Percentiles rank a stretch among this genome's conserved stretches.
Conservation (phyloP, 1,140 invertebrate species). For the Spodoptera frugiperda region DNA sequence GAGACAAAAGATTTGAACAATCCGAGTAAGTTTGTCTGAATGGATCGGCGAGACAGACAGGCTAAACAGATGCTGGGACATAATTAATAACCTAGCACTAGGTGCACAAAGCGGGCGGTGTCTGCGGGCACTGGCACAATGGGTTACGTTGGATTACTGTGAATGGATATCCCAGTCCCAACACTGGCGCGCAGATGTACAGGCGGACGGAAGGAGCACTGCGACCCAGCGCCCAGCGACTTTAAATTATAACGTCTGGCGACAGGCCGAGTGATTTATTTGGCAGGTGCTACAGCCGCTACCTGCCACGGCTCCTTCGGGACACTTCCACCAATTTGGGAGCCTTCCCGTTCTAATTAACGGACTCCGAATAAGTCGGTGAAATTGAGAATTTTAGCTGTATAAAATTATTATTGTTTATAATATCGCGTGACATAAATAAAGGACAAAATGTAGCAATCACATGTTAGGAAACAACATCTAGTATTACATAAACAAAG, state of each 20-base stretch:
- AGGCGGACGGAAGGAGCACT: constrained; percentile 17
- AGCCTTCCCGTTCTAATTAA: constrained; percentile 34
- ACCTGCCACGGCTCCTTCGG: not conserved
- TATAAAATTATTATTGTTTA: not conserved
- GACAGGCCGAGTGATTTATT: constrained; percentile 32
- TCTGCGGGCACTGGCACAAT: constrained; percentile 41
- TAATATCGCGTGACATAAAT: too few species aligned
- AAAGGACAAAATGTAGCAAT: too few species aligned
- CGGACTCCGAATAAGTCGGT: constrained; percentile 8
- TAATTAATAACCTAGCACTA: constrained; percentile 45
- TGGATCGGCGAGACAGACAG: constrained; percentile 31
- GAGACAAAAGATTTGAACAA: constrained; percentile 43
- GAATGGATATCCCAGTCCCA: constrained; percentile 25
- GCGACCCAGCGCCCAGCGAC: constrained; percentile 25
- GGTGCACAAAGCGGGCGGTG: constrained; percentile 43
- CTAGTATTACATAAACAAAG: not conserved
- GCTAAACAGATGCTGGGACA: constrained; percentile 45
- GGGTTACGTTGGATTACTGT: constrained; percentile 32
- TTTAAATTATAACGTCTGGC: constrained; percentile 40
- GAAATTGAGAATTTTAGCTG: constrained; percentile 11
- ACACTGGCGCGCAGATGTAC: constrained; percentile 19
- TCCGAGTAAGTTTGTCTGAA: constrained; percentile 29
- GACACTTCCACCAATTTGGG: constrained; percentile 20
- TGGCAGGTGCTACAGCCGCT: constrained; percentile 18
- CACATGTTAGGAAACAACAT: too few species aligned